Evolutionary conservation across 2,113 vertebrate species (phyloP), one percentile per base, ranked within the genome.

Genomic region (Rhynchomys soricoides): DNA sequence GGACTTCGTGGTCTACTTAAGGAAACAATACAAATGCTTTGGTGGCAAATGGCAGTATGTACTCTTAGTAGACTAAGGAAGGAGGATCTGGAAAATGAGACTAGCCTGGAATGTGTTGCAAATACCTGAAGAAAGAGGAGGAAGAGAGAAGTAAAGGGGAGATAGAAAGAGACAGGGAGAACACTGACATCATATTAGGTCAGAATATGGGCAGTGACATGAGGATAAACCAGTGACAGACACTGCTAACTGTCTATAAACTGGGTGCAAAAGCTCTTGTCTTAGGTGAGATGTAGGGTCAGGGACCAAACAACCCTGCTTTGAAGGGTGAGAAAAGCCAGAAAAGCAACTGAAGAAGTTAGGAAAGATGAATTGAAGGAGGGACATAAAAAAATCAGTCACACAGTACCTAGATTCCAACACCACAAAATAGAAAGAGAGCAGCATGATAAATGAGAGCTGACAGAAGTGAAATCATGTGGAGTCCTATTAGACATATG

Each of bases 211-310:
- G 16, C 37, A 70, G 1, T 0, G 2, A 40, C 15, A 1, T 31
- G 40, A 19, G 52, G 34, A 52, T 68, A 37, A 66, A 52, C 24
- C 7, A 31, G 16, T 62, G n/a, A 15, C 21, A 57, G 29, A 7
- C 1, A 2, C 2, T 52, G 19, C 17, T 45, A 48, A 22, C 7
- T 50, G 55, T 64, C 13, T 5, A 2, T 2, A 7, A 3, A 3
- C 22, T 64, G 31, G 4, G 19, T 3, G 48, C 31, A 37, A 64
- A 43, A 52, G 4, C 1, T 34, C 15, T 31, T 5, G 31, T 8
- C 81, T 6, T 15, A 52, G 26, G 13, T 74, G 57, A 78, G 19
- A 22, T 17, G 21, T 8, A 22, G 29, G 17, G 24, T 43, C 40
- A 37, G 34, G 17, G 16, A 29, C n/a, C 12, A 8, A 34, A 68